Conservation (phyloP, 2,797 vertebrate species). For the Tokudaia muenninki region DNA sequence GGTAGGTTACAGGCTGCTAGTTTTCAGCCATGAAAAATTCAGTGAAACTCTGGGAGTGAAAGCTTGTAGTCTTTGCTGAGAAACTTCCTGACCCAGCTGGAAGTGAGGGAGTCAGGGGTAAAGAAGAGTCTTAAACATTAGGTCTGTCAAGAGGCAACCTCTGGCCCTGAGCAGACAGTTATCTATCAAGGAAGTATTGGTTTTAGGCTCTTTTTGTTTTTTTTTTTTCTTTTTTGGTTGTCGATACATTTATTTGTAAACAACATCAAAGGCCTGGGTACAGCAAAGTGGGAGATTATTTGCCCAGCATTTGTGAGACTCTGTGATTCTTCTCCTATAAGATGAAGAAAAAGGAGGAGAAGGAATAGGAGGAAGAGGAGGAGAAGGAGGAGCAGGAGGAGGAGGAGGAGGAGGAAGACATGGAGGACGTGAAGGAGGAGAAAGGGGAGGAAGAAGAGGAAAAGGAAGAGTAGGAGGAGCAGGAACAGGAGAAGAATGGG, state of each 20-base stretch:
- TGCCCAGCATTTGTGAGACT: background rate
- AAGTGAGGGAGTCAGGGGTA: background rate
- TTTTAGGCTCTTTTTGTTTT: background rate
- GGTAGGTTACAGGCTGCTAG: background rate
- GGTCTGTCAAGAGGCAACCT: too few relatives aligned
- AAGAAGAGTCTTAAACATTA: too few relatives aligned
- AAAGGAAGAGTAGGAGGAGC: too few relatives aligned
- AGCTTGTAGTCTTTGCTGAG: background rate
- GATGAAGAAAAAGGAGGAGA: background rate
- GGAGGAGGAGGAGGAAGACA: background rate
- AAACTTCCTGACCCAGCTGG: background rate
- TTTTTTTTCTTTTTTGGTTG: background rate
- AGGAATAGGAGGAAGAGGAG: fast-evolving
- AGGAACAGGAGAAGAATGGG: too few relatives aligned
- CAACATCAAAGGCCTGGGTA: background rate
- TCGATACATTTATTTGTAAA: background rate
- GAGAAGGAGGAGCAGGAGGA: background rate
- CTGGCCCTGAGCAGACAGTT: background rate
- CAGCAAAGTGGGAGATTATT: background rate
- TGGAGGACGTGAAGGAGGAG: too few relatives aligned
- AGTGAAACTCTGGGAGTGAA: background rate
- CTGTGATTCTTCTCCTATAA: too few relatives aligned
- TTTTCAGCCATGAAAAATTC: background rate
- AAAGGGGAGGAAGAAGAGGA: too few relatives aligned
- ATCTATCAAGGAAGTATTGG: background rate